phyloP scores from a whole-genome alignment of 2,888 invertebrate genomes.

The Orthonychiurus folsomi region DNA sequence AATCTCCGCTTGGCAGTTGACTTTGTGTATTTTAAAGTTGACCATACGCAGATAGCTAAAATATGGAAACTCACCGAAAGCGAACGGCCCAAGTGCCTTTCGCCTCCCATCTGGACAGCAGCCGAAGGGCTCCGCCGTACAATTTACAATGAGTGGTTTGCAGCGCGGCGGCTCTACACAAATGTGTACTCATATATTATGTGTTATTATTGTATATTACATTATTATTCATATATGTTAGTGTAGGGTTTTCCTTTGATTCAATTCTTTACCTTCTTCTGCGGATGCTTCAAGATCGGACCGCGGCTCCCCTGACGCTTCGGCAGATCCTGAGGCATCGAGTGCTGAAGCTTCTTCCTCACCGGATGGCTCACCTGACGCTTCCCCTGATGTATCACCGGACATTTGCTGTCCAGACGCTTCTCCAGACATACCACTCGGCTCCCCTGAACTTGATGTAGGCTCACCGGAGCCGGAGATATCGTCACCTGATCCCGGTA shows the following conservation, averaged over 20 bases:
- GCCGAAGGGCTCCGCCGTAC: slow-evolving; percentile 60
- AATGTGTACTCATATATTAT: no score
- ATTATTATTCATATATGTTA: no score
- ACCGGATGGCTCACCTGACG: background rate
- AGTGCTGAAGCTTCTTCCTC: background rate
- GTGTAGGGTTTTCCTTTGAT: no score
- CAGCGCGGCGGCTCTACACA: no score
- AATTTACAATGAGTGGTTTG: slow-evolving; percentile 48
- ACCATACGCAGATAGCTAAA: no score
- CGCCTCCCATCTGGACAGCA: slow-evolving; percentile 77
- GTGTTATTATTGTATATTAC: no score
- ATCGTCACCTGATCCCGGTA: background rate
- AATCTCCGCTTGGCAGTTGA: no score
- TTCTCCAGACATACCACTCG: background rate
- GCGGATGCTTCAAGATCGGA: no score
- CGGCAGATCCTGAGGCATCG: no score
- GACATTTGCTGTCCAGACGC: background rate
- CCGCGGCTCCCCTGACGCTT: no score
- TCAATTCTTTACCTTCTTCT: background rate
- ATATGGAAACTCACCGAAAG: no score
- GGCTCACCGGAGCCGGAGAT: slow-evolving; percentile 3
- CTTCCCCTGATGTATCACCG: slow-evolving; percentile 5
- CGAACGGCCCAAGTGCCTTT: slow-evolving; percentile 70
- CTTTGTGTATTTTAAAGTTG: no score
- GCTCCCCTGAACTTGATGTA: background rate